Evolutionary conservation across 1,140 invertebrate genomes (phyloP).

Genomic region (Daktulosphaira vitifoliae): DNA sequence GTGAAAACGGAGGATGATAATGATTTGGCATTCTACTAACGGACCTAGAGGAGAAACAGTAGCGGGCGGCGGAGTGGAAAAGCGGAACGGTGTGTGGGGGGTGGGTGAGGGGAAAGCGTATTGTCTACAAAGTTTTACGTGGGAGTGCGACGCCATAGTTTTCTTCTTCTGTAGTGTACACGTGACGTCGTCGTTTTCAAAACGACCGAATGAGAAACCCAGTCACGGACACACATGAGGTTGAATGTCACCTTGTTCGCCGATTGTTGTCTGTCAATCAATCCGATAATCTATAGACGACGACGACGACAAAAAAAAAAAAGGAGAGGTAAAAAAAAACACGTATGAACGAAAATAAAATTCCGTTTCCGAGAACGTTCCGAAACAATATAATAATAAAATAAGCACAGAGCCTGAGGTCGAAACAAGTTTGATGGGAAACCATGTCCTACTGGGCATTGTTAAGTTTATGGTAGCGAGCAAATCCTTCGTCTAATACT

Average conservation of each 20-base stretch:
- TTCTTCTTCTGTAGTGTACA: neutral
- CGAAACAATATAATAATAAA: neutral
- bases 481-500: no score
- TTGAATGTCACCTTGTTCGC: constrained; percentile 27
- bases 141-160: constrained; percentile 11
- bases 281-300: constrained; percentile 20
- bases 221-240: constrained; percentile 29
- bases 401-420: neutral
- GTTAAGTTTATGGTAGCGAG: no score
- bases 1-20: neutral
- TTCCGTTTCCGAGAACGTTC: constrained; percentile 11
- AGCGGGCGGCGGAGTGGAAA: neutral
- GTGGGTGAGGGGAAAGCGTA: neutral
- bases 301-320: neutral
- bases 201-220: constrained; percentile 30
- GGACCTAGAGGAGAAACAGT: no score
- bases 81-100: neutral
- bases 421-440: constrained; percentile 15
- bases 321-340: neutral
- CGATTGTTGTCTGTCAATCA: constrained; percentile 34
- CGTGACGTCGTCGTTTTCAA: neutral
- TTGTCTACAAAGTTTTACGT: constrained; percentile 25
- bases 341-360: constrained; percentile 12
- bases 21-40: neutral
- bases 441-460: no score